Evolutionary conservation across 2,113 vertebrate genomes (phyloP).

Genomic region (Eleginops maclovinus): DNA sequence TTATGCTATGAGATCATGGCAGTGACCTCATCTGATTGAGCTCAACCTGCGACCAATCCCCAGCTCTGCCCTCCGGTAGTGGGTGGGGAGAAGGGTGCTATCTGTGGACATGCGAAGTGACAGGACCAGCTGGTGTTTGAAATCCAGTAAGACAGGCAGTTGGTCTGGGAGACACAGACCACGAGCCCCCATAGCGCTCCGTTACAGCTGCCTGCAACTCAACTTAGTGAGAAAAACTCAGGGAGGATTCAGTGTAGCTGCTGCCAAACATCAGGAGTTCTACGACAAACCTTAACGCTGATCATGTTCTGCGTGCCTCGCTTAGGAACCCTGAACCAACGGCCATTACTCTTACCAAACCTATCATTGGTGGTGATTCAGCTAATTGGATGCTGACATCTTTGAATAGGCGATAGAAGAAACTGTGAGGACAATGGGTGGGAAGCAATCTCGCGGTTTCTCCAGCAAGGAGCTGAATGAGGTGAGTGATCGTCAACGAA

Average conservation of each 20-base stretch:
- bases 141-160: constrained; percentile 80
- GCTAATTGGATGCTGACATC: constrained; percentile 33
- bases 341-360: not conserved
- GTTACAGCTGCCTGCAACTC: constrained; percentile 41
- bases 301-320: constrained; percentile 26
- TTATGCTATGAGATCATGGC: constrained; percentile 58
- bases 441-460: constrained; percentile 76
- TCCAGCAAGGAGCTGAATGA: constrained; percentile 77
- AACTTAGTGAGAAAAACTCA: constrained; percentile 19
- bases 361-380: constrained; percentile 25
- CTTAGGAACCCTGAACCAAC: constrained; percentile 41
- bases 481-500: constrained; percentile 60
- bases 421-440: constrained; percentile 78
- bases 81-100: constrained; percentile 71
- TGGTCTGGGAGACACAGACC: constrained; percentile 61
- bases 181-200: constrained; percentile 29
- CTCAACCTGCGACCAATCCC: constrained; percentile 52
- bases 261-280: constrained; percentile 51
- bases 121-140: constrained; percentile 90
- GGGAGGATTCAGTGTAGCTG: constrained; percentile 25
- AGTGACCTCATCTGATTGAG: constrained; percentile 62
- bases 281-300: constrained; percentile 2
- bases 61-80: constrained; percentile 23
- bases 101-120: constrained; percentile 88
- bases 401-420: constrained; percentile 15